Base-by-base conservation (phyloP, 2,888 invertebrate species). In the Thalpophila matura region DNA sequence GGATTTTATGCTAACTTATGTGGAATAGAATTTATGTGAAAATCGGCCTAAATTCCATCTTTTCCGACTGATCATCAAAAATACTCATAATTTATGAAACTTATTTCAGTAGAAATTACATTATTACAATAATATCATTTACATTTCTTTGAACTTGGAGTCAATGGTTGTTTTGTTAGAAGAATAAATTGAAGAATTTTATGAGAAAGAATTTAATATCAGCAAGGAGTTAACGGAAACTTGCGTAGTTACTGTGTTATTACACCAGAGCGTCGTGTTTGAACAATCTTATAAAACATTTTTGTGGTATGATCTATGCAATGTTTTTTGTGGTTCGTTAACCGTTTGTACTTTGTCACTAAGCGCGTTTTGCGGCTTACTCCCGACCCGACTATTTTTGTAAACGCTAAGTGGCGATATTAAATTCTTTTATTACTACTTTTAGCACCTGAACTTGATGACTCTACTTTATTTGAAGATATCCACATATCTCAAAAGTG, bases 311-410 rank as follows among this genome's bases (percentile, higher is more conserved):
- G 45, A 61, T 72, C 59, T 29, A 58, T 50, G 54, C 68, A 64
- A 76, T 66, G 71, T 63, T 79, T 57, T 77, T 79, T 75, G 83
- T 78, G 79, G 83, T 77, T 79, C 62, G 46, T 71, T 74, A 76
- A 79, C 77, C 50, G 68, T 37, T 62, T 60, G 47, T 69, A 56
- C 45, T 61, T 55, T 73, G 67, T 63, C 55, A 38, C 61, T 60
- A 55, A 47, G 53, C 49, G 50, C 49, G 37, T 54, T 68, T 59
- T 71, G 81, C 60, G 74, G 82, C 69, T 79, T 73, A 31, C 50
- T 49, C 33, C 18, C 37, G 9, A 31, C 37, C n/a, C 24, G 14
- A 33, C 40, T 63, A 53, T 63, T 66, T 62, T 37, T 47, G 29
- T 60, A 58, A 65, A 64, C 33, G 54, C 45, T 31, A 37, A 55